Conservation (phyloP, 1,140 invertebrate genomes). For the Drosophila pachea region DNA sequence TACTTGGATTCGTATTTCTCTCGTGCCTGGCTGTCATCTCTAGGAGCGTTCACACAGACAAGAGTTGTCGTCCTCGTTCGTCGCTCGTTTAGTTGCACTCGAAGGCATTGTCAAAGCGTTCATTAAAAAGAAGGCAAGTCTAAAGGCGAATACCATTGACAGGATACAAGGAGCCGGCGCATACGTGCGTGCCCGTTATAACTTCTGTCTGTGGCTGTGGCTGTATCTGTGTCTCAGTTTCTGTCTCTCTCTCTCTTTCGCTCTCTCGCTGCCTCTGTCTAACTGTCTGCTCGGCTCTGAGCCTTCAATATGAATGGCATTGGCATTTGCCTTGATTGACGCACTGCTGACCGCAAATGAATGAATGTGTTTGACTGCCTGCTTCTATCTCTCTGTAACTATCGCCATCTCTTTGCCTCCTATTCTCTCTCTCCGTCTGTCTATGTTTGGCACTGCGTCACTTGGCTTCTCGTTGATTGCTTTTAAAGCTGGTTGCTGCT, state of each 20-base stretch:
- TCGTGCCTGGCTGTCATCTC: slow-evolving; percentile 6
- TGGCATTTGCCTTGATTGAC: slow-evolving; percentile 71
- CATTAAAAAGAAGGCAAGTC: slow-evolving; percentile 55
- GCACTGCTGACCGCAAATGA: slow-evolving; percentile 66
- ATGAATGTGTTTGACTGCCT: slow-evolving; percentile 43
- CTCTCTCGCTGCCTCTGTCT: slow-evolving; percentile 1
- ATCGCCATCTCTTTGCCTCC: background rate
- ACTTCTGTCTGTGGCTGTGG: slow-evolving; percentile 21
- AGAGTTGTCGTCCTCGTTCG: slow-evolving; percentile 40
- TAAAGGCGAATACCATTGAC: slow-evolving; percentile 31
- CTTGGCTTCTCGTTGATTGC: slow-evolving; percentile 37
- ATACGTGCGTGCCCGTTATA: slow-evolving; percentile 34
- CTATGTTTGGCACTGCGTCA: slow-evolving; percentile 3
- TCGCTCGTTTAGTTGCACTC: slow-evolving; percentile 58
- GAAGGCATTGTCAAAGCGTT: slow-evolving; percentile 72
- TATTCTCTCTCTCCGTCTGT: background rate
- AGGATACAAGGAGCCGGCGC: slow-evolving; percentile 23
- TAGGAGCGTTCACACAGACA: slow-evolving; percentile 27
- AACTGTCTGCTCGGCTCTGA: slow-evolving; percentile 2
- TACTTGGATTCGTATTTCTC: background rate
- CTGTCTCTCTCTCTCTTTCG: background rate
- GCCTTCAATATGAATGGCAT: slow-evolving; percentile 49
- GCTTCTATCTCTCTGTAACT: background rate
- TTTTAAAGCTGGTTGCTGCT: slow-evolving; percentile 46
- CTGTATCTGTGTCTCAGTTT: slow-evolving; percentile 8